Base-by-base conservation (phyloP, 2,888 invertebrate species). In the Dryococelus australis region DNA sequence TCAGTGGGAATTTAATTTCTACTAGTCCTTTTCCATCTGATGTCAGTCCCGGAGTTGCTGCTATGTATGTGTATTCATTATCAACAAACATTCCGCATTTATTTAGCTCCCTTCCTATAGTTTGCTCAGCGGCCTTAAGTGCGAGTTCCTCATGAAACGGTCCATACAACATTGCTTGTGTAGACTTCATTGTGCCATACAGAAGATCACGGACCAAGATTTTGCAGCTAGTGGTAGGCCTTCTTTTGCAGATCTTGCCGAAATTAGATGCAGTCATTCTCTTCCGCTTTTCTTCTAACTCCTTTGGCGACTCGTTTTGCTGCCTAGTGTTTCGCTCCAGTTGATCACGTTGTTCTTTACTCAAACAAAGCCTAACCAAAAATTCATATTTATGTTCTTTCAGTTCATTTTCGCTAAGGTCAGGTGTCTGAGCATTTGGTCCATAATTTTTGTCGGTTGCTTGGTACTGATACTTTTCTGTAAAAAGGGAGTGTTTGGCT, bases 371-470 rank as follows among this genome's bases (percentile, higher is more conserved):
- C 13, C 65, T 65, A 24, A 24, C n/a, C 65, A 65, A 65, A 83
- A 83, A 83, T 12, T 26, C 35, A 1, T 28, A 0, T 26, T 83
- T 83, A 0, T 43, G 13, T 26, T 83, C n/a, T 35, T 83, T 0
- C n/a, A 83, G 65, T 83, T 83, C 83, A 5, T 16, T 43, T 83
- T 83, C 43, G n/a, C 16, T 12, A n/a, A 83, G 20, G 83, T 83
- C 28, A 83, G 83, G 83, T 35, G 35, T 16, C 16, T 5, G 83
- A 35, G 83, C 9, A 35, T 83, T 83, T 83, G 8, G 83, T 12
- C 83, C 83, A 83, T 83, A 83, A 83, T 83, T 28, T 81, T 83
- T 27, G 43, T 83, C 65, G 8, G 65, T 83, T 83, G 8, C 0
- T 12, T 13, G 43, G 6, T 83, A n/a, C 43, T 83, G 83, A 83